Conservation (phyloP, 1,140 invertebrate genomes). For the Zaprionus lachaisei region DNA sequence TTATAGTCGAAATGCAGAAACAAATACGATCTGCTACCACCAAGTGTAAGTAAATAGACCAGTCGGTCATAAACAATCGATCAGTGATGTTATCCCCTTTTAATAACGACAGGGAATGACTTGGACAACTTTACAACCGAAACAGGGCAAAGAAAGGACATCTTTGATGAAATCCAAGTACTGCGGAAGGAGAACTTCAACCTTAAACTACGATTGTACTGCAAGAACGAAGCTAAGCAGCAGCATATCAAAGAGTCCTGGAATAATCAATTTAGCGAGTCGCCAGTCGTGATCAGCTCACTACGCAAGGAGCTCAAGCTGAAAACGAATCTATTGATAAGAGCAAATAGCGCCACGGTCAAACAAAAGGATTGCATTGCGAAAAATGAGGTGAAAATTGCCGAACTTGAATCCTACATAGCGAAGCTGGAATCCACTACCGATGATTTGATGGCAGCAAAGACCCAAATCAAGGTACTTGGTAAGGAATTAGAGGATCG, state of each 20-base stretch:
- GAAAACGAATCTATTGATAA: too few species aligned
- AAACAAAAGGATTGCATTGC: too few species aligned
- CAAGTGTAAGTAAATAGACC: neutral
- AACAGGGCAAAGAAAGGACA: too few species aligned
- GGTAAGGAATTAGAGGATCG: neutral
- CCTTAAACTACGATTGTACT: neutral
- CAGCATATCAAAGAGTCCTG: neutral
- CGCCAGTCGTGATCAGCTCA: neutral
- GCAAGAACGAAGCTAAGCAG: neutral
- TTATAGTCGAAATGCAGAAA: neutral
- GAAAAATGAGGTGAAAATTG: too few species aligned
- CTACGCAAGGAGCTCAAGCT: neutral
- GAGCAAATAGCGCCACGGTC: too few species aligned
- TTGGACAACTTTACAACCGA: too few species aligned
- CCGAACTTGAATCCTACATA: too few species aligned
- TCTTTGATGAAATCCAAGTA: neutral
- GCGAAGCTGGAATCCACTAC: neutral
- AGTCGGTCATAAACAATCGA: too few species aligned
- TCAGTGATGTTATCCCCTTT: too few species aligned
- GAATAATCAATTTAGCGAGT: neutral
- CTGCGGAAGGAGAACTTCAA: conserved; percentile 23
- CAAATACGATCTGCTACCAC: neutral
- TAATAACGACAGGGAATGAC: too few species aligned
- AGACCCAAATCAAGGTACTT: neutral
- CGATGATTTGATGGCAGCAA: neutral